Base-by-base conservation (phyloP, 2,888 invertebrate species). In the Diarsia mendica region DNA sequence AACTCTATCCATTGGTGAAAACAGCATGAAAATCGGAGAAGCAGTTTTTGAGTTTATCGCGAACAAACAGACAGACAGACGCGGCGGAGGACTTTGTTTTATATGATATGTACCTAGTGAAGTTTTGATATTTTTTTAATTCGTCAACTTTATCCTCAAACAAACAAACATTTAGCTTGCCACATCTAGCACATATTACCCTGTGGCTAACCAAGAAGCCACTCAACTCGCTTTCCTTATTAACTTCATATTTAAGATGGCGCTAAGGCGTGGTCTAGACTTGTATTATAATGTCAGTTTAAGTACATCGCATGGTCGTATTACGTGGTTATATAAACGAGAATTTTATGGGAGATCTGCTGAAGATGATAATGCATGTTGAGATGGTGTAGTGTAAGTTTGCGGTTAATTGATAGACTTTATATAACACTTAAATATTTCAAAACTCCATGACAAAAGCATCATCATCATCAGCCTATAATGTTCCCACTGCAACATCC, bases 161-260 rank as follows among this genome's bases (percentile, higher is more conserved):
- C 28, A 28, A 39, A 8, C 23, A 28, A 58, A 58, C 15, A 20
- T 39, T 39, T 11, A 11, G 13, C 5, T 13, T 63, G 64, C 4
- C 67, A 60, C 49, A 77, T 82, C 72, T 44, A 80, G 80, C 0
- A 8, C 39, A 28, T 0, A 13, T n/a, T 49, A n/a, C 11, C 15
- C 11, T 23, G 11, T 23, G 67, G 23, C 33, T 53, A 2, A 60
- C 28, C n/a, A 53, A 61, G 33, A 33, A 9, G 65, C 53, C 33
- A 11, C 53, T 33, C 15, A 11, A 65, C 46, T 46, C 46, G 33
- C 33, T 65, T 84, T 65, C 60, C 76, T 61, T 80, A 61, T 70
- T 79, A 76, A 63, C 76, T 76, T 63, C 61, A 71, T 80, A 65
- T 80, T 73, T 75, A 63, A 67, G 65, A 55, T 23, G 4, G 11